Conservation (phyloP, 1,140 invertebrate genomes). For the Sipha flava region DNA sequence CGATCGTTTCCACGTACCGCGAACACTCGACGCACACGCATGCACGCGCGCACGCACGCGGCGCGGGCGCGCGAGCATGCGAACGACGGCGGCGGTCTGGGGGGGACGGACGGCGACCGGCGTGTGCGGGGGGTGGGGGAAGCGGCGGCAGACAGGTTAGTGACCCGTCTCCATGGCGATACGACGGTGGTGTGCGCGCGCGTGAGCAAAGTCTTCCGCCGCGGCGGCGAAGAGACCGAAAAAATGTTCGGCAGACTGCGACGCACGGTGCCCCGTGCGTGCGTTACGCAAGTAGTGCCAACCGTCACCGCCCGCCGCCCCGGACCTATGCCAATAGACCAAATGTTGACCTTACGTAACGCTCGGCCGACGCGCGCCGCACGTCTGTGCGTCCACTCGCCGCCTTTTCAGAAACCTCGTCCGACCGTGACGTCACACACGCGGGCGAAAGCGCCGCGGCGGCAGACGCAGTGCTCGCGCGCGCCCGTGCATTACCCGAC, state of each 20-base stretch:
- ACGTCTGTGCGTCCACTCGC: background rate
- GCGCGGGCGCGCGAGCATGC: background rate
- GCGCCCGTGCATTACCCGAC: no score
- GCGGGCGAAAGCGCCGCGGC: no score
- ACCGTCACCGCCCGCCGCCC: background rate
- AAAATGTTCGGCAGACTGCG: slow-evolving; percentile 8
- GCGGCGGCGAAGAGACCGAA: background rate
- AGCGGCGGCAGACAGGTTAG: slow-evolving; percentile 9
- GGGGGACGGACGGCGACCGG: background rate
- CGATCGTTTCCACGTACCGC: no score
- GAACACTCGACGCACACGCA: background rate
- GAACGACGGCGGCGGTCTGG: background rate
- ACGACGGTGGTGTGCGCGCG: background rate
- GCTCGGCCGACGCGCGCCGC: background rate
- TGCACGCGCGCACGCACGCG: background rate
- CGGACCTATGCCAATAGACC: slow-evolving; percentile 25
- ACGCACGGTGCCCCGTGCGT: background rate
- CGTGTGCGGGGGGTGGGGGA: background rate
- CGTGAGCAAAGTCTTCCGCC: background rate
- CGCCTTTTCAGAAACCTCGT: background rate
- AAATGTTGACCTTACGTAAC: slow-evolving; percentile 27
- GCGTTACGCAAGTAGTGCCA: background rate
- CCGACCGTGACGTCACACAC: background rate
- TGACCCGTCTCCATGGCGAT: slow-evolving; percentile 17
- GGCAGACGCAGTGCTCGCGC: no score